A percentile compares a stretch with the other conserved stretches of the same genome.
Evolutionary conservation across 1,140 invertebrate species (phyloP).

Genomic region (Batillaria attramentaria): DNA sequence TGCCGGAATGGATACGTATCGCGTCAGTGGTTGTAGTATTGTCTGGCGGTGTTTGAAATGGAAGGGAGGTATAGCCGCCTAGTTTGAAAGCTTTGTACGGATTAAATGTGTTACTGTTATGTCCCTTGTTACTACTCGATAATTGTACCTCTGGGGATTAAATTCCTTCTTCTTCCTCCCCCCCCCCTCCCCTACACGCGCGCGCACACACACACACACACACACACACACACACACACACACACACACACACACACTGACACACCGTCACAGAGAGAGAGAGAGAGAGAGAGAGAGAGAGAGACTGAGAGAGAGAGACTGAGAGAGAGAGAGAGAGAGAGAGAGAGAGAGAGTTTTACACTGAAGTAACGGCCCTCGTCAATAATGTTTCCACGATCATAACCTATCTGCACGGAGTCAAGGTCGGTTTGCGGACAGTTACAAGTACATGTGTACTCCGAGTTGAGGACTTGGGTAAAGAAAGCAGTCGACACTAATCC

Average conservation of each 20-base stretch:
- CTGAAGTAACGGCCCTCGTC: too few relatives aligned
- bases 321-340: slow-evolving; percentile 2
- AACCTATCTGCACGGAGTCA: too few relatives aligned
- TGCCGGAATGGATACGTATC: too few relatives aligned
- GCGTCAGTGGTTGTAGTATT: neutral
- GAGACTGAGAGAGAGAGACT: neutral
- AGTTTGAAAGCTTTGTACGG: neutral
- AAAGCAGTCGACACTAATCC: neutral
- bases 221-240: slow-evolving; percentile 2
- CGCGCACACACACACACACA: neutral
- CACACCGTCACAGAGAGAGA: neutral
- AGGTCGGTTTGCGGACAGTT: neutral
- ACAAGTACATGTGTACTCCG: neutral
- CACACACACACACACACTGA: slow-evolving; percentile 2
- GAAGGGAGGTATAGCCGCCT: neutral
- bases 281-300: slow-evolving; percentile 2
- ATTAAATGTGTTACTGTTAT: neutral
- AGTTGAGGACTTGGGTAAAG: neutral
- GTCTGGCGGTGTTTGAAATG: neutral
- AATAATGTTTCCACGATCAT: too few relatives aligned
- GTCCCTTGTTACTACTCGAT: too few relatives aligned
- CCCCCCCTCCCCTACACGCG: too few relatives aligned
- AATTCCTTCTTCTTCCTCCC: too few relatives aligned
- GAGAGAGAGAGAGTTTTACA: neutral
- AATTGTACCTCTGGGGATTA: too few relatives aligned